These are phyloP conservation scores for Amblyopsis hoosieri DNA, from an alignment of 2,797 vertebrate species.

Conservation along the genomic window DNA sequence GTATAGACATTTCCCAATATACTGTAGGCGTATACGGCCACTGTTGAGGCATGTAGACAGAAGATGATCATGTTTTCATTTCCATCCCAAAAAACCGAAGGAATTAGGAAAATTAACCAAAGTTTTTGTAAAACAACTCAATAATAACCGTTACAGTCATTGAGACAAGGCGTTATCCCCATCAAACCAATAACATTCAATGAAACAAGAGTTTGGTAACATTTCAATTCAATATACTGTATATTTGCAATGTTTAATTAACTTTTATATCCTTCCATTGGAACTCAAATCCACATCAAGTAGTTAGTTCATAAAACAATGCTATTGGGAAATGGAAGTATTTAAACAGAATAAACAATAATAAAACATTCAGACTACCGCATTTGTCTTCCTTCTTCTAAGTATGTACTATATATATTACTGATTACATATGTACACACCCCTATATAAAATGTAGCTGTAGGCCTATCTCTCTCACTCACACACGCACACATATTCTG, in stretches of 20 bases:
- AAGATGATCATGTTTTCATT: not conserved
- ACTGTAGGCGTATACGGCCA: too few species aligned
- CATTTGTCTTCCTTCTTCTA: not conserved
- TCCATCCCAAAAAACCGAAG: slow-evolving; percentile 5
- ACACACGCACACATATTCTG: slow-evolving; percentile 25
- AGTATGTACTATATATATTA: slow-evolving; percentile 1
- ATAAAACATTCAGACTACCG: slow-evolving; percentile 25
- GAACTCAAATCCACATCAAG: slow-evolving; percentile 7
- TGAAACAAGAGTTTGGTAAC: not conserved
- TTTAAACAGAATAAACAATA: not conserved
- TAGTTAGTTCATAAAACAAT: slow-evolving; percentile 3
- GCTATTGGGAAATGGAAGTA: not conserved
- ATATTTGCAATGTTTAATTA: slow-evolving; percentile 15
- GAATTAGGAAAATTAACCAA: not conserved
- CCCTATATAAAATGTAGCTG: slow-evolving; percentile 35
- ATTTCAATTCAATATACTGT: not conserved
- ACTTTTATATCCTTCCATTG: not conserved
- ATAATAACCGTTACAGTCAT: slow-evolving; percentile 9
- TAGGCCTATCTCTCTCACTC: slow-evolving; percentile 30
- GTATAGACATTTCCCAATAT: not conserved
- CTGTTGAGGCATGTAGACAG: slow-evolving; percentile 41
- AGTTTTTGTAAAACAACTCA: not conserved
- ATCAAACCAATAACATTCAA: not conserved
- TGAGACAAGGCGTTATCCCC: not conserved
- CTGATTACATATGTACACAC: slow-evolving; percentile 42